Evolutionary conservation across 2,888 invertebrate genomes (phyloP), one percentile per base, ranked within the genome.

Genomic region (Trachelus tabidus): DNA sequence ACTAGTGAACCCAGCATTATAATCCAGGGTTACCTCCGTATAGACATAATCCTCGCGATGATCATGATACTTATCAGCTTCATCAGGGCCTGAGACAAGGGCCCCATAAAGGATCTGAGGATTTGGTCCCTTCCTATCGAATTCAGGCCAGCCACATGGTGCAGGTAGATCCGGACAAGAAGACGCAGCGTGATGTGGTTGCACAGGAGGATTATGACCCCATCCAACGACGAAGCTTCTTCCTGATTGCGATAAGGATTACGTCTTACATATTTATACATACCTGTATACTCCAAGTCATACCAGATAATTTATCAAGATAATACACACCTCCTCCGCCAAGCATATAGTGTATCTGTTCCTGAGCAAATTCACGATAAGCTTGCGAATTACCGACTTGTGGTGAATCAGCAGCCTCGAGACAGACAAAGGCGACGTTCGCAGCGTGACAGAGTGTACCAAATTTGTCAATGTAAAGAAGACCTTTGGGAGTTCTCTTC

Each of bases 1-100:
- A 15, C 93, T 92, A 81, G 93, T 93, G 85, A 94, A 93, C 1
- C 93, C 94, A 9, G 93, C 93, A 85, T 94, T 94, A 87, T 92
- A 94, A 83, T 94, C 93, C 31, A 93, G 87, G 12, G 93, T 93
- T 1, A 94, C 93, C 85, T 94, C 94, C 76, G 93, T 94, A 84
- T 93, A 93, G 23, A 93, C 89, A 86, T 92, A 93, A 81, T 94
- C 93, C 79, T 93, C 92, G 74, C 94, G 90, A 35, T 88, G 87
- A 84, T 94, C 94, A 75, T 90, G 90, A 86, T 93, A 94, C 76
- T 90, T 86, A 82, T 94, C 94, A 71, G 92, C 92, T 79, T 91
- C 91, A 82, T 93, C 93, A 0, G 94, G 94, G 0, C 94, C 94
- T 69, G 94, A 94, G 1, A 94, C 94, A 68, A 94, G 83, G 30